A percentile compares a stretch with the other conserved stretches of the same genome.
Conservation (phyloP, 2,797 vertebrate genomes). For the Lepilemur septentrionalis region DNA sequence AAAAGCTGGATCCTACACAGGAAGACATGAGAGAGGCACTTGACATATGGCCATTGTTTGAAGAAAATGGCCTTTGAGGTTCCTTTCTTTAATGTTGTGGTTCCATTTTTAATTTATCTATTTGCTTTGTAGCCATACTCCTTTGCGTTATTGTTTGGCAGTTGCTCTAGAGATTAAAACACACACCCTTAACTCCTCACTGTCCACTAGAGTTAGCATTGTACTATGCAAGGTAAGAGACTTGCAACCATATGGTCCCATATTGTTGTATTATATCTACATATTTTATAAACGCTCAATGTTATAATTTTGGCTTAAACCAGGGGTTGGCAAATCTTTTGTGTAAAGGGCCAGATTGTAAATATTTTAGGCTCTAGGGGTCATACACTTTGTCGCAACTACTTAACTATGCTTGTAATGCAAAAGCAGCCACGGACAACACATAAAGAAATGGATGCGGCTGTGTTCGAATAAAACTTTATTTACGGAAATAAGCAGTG, state of each 20-base stretch:
- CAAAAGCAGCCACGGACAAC: neutral
- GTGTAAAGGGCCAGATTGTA: neutral
- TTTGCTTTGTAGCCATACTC: neutral
- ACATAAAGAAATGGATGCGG: neutral
- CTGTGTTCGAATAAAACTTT: neutral
- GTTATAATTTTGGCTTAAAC: conserved; percentile 39
- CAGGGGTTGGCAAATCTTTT: neutral
- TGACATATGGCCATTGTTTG: neutral
- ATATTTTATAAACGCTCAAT: neutral
- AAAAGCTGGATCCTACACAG: neutral
- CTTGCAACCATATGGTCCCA: neutral
- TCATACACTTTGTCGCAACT: neutral
- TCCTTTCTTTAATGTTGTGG: neutral
- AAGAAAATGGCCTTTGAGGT: neutral
- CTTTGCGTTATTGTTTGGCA: neutral
- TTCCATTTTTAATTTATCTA: neutral
- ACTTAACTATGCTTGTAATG: neutral
- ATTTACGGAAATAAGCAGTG: neutral
- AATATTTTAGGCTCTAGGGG: neutral
- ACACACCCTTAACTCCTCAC: neutral
- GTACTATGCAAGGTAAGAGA: neutral
- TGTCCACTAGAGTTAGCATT: neutral
- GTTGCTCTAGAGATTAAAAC: neutral
- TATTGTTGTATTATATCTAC: neutral
- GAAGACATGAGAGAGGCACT: neutral